Conservation (phyloP, 2,797 vertebrate species). For the Buceros bicornis region DNA sequence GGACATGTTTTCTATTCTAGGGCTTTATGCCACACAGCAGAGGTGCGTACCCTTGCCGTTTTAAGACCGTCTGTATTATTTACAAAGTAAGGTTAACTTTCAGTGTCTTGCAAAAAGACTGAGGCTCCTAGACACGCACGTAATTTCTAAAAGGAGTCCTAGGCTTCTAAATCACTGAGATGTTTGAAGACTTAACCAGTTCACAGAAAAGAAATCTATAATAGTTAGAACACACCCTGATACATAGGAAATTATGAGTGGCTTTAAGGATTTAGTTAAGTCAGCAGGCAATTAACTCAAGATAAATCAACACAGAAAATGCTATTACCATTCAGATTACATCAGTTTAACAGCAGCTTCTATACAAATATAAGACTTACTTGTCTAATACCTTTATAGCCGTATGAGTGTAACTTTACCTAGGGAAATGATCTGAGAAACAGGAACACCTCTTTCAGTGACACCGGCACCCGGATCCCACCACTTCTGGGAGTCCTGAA, state of each 20-base stretch:
- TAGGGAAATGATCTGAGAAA: not conserved
- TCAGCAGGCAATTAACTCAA: not conserved
- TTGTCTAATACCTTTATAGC: not conserved
- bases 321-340: not conserved
- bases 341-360: not conserved
- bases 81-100: not conserved
- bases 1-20: constrained; percentile 39
- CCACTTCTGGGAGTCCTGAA: not conserved
- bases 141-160: not conserved
- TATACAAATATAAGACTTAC: not conserved
- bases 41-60: not conserved
- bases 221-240: not conserved
- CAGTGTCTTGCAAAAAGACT: not conserved
- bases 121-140: not conserved
- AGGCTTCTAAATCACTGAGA: not conserved
- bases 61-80: not conserved
- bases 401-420: not conserved
- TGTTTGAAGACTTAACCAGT: not conserved
- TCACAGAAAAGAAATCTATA: not conserved
- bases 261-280: constrained; percentile 42
- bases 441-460: not conserved
- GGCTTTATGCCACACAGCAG: not conserved
- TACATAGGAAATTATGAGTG: not conserved
- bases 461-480: not conserved
- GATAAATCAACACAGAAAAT: constrained; percentile 8